These are phyloP conservation scores for Notospermus geniculatus DNA, from an alignment of 1,140 invertebrate genomes.

Conservation along the genomic window DNA sequence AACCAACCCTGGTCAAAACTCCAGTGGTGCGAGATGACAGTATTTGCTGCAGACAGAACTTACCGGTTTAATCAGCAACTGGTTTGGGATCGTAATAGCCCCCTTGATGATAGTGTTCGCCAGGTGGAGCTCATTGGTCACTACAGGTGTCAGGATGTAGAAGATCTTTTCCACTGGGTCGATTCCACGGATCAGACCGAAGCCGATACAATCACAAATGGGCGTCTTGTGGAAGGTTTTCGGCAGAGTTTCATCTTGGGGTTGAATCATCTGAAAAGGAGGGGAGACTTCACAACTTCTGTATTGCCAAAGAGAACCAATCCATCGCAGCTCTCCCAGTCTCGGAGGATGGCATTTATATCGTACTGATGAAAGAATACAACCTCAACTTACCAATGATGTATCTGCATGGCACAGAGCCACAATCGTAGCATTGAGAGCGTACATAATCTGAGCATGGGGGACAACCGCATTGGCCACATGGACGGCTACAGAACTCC, in stretches of 20 bases:
- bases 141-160: constrained; percentile 38
- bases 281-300: background rate
- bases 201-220: constrained; percentile 10
- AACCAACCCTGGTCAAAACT: too few species aligned
- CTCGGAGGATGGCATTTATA: too few species aligned
- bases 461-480: constrained; percentile 33
- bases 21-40: too few species aligned
- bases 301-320: too few species aligned
- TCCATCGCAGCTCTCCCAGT: too few species aligned
- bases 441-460: constrained; percentile 31
- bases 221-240: background rate
- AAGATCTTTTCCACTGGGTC: constrained; percentile 31
- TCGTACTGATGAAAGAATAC: too few species aligned
- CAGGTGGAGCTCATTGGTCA: constrained; percentile 22
- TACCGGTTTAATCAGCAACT: constrained; percentile 36
- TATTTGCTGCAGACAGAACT: background rate
- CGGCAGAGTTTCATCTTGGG: too few species aligned
- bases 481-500: constrained; percentile 39
- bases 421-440: constrained; percentile 50
- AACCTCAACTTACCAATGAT: constrained; percentile 28
- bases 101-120: constrained; percentile 45
- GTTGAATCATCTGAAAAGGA: too few species aligned
- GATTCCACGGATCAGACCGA: constrained; percentile 42
- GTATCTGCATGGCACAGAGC: constrained; percentile 43
- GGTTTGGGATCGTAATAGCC: constrained; percentile 34